Conservation (phyloP, 2,797 vertebrate genomes). For the Channallabes apus region DNA sequence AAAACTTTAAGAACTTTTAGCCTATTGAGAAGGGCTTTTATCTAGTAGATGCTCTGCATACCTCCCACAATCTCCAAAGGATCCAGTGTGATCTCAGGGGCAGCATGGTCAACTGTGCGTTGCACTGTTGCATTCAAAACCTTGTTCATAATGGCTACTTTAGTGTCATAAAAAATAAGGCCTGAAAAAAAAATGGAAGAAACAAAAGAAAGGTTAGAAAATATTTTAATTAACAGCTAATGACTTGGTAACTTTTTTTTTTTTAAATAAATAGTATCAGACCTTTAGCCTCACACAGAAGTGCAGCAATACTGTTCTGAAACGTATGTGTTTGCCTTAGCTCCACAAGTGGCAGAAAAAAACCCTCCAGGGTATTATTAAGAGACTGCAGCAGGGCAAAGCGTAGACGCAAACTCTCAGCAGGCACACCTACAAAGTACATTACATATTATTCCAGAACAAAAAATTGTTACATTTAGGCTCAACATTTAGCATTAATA, state of each 20-base stretch:
- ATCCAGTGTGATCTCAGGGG: conserved; percentile 95
- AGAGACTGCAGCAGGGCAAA: conserved; percentile 96
- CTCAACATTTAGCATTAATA: background rate
- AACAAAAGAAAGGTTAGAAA: background rate
- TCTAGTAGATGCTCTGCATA: conserved; percentile 52
- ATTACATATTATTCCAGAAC: background rate
- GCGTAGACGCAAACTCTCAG: conserved; percentile 90
- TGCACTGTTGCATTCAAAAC: conserved; percentile 94
- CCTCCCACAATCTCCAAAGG: conserved; percentile 97
- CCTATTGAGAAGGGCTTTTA: no score
- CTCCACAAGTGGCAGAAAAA: conserved; percentile 95
- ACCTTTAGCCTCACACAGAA: conserved; percentile 94
- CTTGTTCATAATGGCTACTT: conserved; percentile 94
- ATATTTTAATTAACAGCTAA: background rate
- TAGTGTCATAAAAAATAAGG: conserved; percentile 95
- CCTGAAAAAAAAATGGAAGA: conserved; percentile 62
- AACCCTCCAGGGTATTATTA: conserved; percentile 92
- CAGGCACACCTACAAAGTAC: conserved; percentile 78
- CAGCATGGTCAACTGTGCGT: conserved; percentile 94
- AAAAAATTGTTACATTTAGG: background rate
- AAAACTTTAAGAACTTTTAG: no score
- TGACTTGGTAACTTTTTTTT: background rate
- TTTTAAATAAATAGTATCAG: conserved; percentile 43
- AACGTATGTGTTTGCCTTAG: conserved; percentile 86
- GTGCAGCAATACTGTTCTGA: conserved; percentile 85